Evolutionary conservation across 2,797 vertebrate genomes (phyloP).

Genomic region (Lerista edwardsae): DNA sequence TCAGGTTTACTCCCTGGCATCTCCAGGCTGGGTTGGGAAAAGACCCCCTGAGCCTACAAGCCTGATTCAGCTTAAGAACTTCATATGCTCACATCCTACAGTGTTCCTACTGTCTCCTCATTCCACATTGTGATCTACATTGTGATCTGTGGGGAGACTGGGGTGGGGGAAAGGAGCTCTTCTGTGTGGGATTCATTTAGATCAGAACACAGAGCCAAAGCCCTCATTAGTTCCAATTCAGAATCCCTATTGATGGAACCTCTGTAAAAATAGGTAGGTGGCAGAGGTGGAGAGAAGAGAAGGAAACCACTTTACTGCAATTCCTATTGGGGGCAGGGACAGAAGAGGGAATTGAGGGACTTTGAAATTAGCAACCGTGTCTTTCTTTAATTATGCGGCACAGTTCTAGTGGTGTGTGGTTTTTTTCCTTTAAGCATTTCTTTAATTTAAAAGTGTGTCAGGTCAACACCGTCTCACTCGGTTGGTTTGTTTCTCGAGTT

Average conservation of each 20-base stretch:
- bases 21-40: too few species aligned
- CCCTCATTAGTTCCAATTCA: neutral
- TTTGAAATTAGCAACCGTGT: conserved; percentile 4
- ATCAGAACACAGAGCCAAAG: neutral
- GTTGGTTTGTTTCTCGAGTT: neutral
- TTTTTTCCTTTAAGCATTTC: neutral
- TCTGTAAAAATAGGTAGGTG: neutral
- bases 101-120: too few species aligned
- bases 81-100: too few species aligned
- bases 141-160: too few species aligned
- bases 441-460: conserved; percentile 22
- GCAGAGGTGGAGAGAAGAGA: neutral
- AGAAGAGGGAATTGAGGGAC: neutral
- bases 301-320: neutral
- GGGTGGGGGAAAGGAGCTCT: neutral
- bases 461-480: neutral
- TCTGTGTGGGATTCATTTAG: neutral
- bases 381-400: neutral
- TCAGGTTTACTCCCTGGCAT: too few species aligned
- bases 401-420: neutral
- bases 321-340: neutral
- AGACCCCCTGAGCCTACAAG: too few species aligned
- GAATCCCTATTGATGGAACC: neutral
- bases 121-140: too few species aligned
- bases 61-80: too few species aligned